Evolutionary conservation across 1,140 invertebrate genomes (phyloP).

Genomic region (Kradibia gibbosae): DNA sequence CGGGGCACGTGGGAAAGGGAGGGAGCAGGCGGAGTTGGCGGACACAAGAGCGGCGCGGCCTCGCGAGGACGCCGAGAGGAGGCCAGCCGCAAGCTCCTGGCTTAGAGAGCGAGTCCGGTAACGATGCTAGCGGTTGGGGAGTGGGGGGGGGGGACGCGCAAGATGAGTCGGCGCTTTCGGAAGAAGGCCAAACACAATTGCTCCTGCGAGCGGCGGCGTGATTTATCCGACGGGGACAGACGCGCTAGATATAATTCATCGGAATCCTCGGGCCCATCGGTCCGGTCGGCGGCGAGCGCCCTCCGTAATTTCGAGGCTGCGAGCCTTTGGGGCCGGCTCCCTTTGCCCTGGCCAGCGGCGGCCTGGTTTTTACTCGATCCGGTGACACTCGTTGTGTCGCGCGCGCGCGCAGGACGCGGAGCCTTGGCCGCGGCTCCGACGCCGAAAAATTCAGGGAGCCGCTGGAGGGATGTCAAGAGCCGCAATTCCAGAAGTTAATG

Average conservation of each 20-base stretch:
- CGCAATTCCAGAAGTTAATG: constrained; percentile 6
- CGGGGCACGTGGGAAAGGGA: background rate
- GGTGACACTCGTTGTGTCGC: background rate
- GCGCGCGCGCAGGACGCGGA: background rate
- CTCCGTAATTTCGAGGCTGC: too few species aligned
- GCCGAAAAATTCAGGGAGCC: background rate
- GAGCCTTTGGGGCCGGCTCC: too few species aligned
- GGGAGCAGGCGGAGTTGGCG: background rate
- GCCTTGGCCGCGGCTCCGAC: background rate
- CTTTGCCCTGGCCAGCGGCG: background rate
- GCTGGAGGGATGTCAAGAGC: background rate
- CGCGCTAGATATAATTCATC: constrained; percentile 5
- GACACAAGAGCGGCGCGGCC: too few species aligned
- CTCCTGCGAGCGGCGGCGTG: background rate
- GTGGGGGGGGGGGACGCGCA: constrained; percentile 30
- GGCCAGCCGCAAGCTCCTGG: background rate
- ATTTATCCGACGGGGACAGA: background rate
- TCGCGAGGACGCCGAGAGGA: too few species aligned
- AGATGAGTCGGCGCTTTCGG: constrained; percentile 46
- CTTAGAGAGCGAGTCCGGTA: background rate
- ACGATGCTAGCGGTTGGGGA: constrained; percentile 28
- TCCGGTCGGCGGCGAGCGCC: too few species aligned
- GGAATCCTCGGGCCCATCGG: background rate
- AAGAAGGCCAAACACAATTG: constrained; percentile 29
- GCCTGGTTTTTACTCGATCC: background rate